Conservation (phyloP, 2,888 invertebrate species). For the Meghimatium bilineatum region DNA sequence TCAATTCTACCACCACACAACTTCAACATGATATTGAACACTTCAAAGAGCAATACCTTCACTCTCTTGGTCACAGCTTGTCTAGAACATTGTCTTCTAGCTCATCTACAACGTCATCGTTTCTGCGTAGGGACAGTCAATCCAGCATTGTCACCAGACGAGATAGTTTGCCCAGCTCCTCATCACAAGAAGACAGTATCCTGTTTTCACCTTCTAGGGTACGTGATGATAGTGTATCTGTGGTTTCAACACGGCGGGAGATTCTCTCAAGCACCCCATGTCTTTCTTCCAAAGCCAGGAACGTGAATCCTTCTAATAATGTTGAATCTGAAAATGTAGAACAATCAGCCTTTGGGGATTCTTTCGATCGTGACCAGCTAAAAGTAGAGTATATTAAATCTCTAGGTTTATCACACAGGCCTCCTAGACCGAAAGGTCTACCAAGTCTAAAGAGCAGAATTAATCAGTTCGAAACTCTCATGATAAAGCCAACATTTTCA, state of each 20-base stretch:
- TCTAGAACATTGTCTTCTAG: not conserved
- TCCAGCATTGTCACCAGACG: conserved; percentile 14
- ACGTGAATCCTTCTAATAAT: not conserved
- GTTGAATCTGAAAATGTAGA: too few relatives aligned
- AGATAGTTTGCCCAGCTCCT: conserved; percentile 25
- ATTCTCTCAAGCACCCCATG: not conserved
- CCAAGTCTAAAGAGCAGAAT: conserved; percentile 30
- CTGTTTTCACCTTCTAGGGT: not conserved
- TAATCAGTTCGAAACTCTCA: conserved; percentile 18
- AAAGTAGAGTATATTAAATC: conserved; percentile 39
- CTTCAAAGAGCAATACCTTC: conserved; percentile 43
- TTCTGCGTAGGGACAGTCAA: not conserved
- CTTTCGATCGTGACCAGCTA: not conserved
- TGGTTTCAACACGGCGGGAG: not conserved
- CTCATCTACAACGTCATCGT: not conserved
- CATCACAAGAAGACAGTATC: conserved; percentile 23
- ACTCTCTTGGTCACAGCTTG: conserved; percentile 1
- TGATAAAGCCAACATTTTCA: not conserved
- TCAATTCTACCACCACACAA: conserved; percentile 15
- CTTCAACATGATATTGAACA: conserved; percentile 38
- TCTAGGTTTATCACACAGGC: conserved; percentile 23
- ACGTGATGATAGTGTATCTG: not conserved
- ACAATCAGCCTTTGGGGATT: not conserved
- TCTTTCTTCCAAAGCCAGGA: not conserved
- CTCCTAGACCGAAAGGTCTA: not conserved